These are phyloP conservation scores for Suillia variegata DNA, from an alignment of 2,888 invertebrate genomes.

Conservation along the genomic window DNA sequence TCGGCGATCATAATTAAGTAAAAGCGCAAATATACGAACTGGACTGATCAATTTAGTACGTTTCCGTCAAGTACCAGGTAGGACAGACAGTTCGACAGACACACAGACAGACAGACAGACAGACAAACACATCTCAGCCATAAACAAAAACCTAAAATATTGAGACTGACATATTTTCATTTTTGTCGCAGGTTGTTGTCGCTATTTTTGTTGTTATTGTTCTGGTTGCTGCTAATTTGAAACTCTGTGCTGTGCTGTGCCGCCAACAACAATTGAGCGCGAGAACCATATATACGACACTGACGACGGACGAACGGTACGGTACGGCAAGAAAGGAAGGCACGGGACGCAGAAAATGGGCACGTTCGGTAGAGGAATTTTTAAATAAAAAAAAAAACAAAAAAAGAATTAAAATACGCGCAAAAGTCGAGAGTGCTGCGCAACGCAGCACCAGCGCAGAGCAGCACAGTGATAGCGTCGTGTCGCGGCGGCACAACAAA, in stretches of 20 bases:
- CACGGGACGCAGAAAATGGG: no score
- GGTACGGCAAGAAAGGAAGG: no score
- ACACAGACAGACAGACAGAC: not conserved
- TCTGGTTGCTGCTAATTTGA: not conserved
- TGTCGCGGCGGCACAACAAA: not conserved
- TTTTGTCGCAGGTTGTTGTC: not conserved
- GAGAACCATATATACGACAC: no score
- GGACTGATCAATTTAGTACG: not conserved
- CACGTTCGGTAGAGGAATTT: no score
- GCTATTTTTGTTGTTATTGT: slow-evolving; percentile 2
- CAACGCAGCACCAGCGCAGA: not conserved
- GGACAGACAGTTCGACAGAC: not conserved
- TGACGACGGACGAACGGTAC: no score
- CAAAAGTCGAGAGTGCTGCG: not conserved
- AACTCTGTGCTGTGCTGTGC: not conserved
- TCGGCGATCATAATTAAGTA: not conserved
- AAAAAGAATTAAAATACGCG: not conserved
- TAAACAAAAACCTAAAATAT: not conserved
- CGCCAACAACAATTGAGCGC: no score
- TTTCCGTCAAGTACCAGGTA: slow-evolving; percentile 13
- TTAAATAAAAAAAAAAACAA: not conserved
- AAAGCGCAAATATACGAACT: slow-evolving; percentile 6
- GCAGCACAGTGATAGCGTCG: not conserved
- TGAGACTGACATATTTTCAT: no score
- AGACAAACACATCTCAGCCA: not conserved